Evolutionary conservation across 2,888 invertebrate genomes (phyloP).

Genomic region (Apamea anceps): DNA sequence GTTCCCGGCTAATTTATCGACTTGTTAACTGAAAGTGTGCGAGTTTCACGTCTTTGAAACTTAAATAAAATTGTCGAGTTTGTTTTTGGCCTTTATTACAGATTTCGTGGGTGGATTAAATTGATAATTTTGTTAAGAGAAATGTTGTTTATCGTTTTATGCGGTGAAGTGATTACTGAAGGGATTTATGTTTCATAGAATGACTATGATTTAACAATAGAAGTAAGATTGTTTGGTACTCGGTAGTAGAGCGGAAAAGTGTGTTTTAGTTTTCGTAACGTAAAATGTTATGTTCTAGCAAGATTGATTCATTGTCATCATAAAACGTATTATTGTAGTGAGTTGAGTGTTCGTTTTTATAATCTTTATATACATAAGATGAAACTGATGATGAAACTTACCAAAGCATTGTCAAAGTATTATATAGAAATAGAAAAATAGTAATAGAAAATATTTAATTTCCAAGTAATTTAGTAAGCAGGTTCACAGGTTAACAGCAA

Average conservation of each 20-base stretch:
- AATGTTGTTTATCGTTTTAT: conserved; percentile 49
- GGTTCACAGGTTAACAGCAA: too few species aligned
- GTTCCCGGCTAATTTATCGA: conserved; percentile 80
- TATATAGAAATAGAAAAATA: too few species aligned
- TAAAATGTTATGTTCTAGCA: neutral
- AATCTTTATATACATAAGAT: too few species aligned
- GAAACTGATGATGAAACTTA: too few species aligned
- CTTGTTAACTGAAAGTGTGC: conserved; percentile 72
- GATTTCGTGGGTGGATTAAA: conserved; percentile 50
- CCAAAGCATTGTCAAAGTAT: too few species aligned
- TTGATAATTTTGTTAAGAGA: conserved; percentile 35
- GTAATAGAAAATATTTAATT: too few species aligned
- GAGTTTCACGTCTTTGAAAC: conserved; percentile 46
- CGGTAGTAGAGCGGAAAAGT: neutral
- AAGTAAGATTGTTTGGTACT: conserved; percentile 2
- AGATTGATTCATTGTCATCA: neutral
- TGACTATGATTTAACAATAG: conserved; percentile 2
- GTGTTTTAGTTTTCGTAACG: conserved; percentile 6
- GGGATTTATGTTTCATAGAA: conserved; percentile 34
- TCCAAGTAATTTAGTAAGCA: too few species aligned
- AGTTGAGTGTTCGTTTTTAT: neutral
- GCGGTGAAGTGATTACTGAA: conserved; percentile 28
- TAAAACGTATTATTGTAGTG: neutral
- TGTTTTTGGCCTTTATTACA: conserved; percentile 59
- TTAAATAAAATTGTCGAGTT: conserved; percentile 59